Conservation (phyloP, 2,888 invertebrate genomes). For the Endotricha flammealis region DNA sequence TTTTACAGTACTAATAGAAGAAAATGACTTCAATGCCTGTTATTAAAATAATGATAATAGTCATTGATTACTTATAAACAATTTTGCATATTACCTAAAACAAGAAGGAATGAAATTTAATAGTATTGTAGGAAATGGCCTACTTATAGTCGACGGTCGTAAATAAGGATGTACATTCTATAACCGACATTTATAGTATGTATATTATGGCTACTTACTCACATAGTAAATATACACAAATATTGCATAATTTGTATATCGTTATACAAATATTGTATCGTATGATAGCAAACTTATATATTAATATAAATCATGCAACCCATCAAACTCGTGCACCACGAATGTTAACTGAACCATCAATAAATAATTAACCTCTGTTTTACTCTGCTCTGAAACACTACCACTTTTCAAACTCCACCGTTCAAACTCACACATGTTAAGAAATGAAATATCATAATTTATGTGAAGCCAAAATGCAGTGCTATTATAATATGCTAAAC, state of each 20-base stretch:
- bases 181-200: constrained; percentile 11
- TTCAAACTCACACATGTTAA: no score
- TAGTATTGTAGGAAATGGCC: constrained; percentile 1
- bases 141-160: constrained; percentile 7
- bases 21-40: constrained; percentile 31
- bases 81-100: constrained; percentile 55
- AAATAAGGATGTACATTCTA: constrained; percentile 3
- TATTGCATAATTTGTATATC: constrained; percentile 7
- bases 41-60: constrained; percentile 29
- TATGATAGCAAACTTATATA: constrained; percentile 1
- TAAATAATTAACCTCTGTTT: no score
- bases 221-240: constrained; percentile 14
- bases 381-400: no score
- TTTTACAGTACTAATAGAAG: constrained; percentile 48
- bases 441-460: no score
- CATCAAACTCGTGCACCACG: no score
- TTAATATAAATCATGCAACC: constrained; percentile 4
- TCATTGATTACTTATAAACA: constrained; percentile 28
- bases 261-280: constrained; percentile 4
- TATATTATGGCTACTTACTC: constrained; percentile 21
- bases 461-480: no score
- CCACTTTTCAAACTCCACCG: no score
- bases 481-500: no score
- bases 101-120: constrained; percentile 67
- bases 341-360: no score